Base-by-base conservation (phyloP, 2,888 invertebrate genomes). In the Hirtodrosophila cameraria region DNA sequence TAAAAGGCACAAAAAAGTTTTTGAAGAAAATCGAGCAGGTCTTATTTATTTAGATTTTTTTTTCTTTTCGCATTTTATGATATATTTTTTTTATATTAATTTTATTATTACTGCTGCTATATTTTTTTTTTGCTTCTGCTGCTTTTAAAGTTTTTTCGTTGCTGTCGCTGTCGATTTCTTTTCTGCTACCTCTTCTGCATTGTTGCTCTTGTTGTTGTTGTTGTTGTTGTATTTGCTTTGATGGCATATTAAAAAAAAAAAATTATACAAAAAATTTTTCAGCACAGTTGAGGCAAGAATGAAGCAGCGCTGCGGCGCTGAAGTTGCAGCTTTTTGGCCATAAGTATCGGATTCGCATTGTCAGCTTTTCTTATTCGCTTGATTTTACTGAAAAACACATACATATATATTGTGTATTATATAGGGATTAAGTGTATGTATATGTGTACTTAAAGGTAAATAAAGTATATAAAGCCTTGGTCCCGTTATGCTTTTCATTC, bases 291-390 rank as follows among this genome's bases (percentile, higher is more conserved):
- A 16, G 43, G 52, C 15, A n/a, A 6, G 3, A 13, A 5, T 13
- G 36, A 49, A 23, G 30, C n/a, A n/a, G 25, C 25, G 31, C 23
- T 11, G 15, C 52, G 42, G 27, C 23, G 18, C 30, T 62, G 52
- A 54, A 33, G 50, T 38, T 58, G 49, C 12, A 42, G 66, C 41
- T 38, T 49, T 68, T 71, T 61, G 48, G 64, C 38, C 52, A 58
- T 74, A 80, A 78, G 81, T 87, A 85, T 88, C 83, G 75, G 78
- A 83, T 87, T 87, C 80, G 75, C 81, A 85, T 79, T 87, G 86
- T 86, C 83, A 84, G 77, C 78, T 84, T 82, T 83, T 75, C 80
- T 67, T 77, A 61, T 60, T 54, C 54, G 41, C 42, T 74, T 63
- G 53, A 54, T 57, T 50, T 68, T 58, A 45, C 41, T 50, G 35